Conservation (phyloP, 2,888 invertebrate species). For the Acrocyrtus sp. region DNA sequence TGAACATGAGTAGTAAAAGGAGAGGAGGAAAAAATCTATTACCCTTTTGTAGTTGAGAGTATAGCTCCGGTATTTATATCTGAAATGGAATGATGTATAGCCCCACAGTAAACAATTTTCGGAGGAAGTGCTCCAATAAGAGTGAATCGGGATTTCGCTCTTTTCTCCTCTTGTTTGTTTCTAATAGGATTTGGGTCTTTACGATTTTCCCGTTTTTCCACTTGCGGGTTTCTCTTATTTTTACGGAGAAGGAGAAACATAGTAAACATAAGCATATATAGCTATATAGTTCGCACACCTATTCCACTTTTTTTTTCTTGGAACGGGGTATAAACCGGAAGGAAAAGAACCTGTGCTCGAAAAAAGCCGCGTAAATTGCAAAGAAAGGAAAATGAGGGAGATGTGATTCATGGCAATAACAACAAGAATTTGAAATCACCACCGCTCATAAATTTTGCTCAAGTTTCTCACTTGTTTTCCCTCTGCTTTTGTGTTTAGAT, state of each 20-base stretch:
- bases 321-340: conserved; percentile 20
- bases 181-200: conserved; percentile 33
- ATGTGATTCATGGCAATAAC: conserved; percentile 38
- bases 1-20: no score
- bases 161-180: conserved; percentile 44
- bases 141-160: no score
- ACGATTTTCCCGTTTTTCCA: background rate
- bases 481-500: background rate
- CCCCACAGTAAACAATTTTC: no score
- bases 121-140: no score
- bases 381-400: conserved; percentile 10
- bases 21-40: no score
- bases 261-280: background rate
- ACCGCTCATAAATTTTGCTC: conserved; percentile 41
- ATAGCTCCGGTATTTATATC: no score
- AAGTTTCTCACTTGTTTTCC: conserved; percentile 14
- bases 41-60: no score
- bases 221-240: no score
- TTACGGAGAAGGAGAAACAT: no score
- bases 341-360: no score
- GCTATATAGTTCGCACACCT: background rate
- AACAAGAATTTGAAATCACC: conserved; percentile 40
- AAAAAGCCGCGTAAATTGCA: conserved; percentile 3
- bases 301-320: background rate
- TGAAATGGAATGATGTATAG: no score